Base-by-base conservation (phyloP, 2,113 vertebrate genomes). In the Peucedramus taeniatus region DNA sequence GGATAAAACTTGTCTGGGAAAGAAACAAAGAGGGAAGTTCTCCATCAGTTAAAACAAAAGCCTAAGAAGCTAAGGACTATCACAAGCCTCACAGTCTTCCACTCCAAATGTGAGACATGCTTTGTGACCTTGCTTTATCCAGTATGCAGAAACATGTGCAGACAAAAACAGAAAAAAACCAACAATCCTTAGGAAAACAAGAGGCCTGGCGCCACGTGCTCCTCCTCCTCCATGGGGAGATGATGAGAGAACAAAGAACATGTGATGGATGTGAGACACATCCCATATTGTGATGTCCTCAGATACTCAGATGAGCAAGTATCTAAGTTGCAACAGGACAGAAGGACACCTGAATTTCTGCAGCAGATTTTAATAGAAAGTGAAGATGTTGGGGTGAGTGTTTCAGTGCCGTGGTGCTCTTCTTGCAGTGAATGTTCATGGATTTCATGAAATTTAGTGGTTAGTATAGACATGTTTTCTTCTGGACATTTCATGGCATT, bases 211-310 rank as follows among this genome's bases (percentile, higher is more conserved):
- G 12, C 94, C 89, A 75, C 80, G 78, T 72, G 37, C 93, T 96
- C 80, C 83, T 92, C 80, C 83, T 92, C 85, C 94, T 96, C 92
- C 92, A 89, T 60, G 92, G 94, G 92, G 94, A 97, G 90, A 97
- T 92, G 90, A 95, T 94, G 96, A 97, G 94, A 96, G 92, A 95
- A 96, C 94, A 96, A 97, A 96, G 90, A 95, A 75, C 90, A 94
- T 90, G 92, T 92, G 93, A 96, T 92, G 90, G 90, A 93, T 97
- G 69, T 92, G 80, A 95, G 83, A 81, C 88, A 87, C 65, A 93
- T 94, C 85, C 57, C 93, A 87, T 84, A 94, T 76, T 89, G 49
- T 79, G 88, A 95, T 96, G 92, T 92, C 80, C 86, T 82, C 80
- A 84, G 57, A 93, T 79, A 84, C 60, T 92, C 77, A 96, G 80